Conservation (phyloP, 2,888 invertebrate genomes). For the Muscina levida region DNA sequence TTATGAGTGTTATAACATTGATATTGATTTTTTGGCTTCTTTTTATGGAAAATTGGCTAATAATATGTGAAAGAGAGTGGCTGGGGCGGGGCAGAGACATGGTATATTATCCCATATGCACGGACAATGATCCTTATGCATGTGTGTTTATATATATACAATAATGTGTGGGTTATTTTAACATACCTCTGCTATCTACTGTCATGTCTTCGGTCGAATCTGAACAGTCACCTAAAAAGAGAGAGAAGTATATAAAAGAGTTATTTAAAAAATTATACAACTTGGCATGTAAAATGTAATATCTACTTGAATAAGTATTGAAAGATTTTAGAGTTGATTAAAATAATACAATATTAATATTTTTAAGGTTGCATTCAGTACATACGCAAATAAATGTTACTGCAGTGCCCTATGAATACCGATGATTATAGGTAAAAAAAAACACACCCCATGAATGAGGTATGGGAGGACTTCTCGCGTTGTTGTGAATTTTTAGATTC, state of each 20-base stretch:
- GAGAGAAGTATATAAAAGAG: slow-evolving; percentile 40
- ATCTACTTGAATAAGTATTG: too few species aligned
- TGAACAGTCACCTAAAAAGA: slow-evolving; percentile 78
- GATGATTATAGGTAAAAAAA: too few species aligned
- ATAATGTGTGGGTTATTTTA: not conserved
- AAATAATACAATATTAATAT: too few species aligned
- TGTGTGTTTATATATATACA: not conserved
- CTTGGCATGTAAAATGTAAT: not conserved
- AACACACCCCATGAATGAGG: too few species aligned
- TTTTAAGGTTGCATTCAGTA: too few species aligned
- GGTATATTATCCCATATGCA: not conserved
- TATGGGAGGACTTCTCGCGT: too few species aligned
- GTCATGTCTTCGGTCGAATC: slow-evolving; percentile 80
- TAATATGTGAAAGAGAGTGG: not conserved
- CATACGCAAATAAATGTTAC: too few species aligned
- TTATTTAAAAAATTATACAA: slow-evolving; percentile 17
- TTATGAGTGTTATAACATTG: slow-evolving; percentile 33
- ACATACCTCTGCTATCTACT: slow-evolving; percentile 79
- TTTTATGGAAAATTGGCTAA: slow-evolving; percentile 36
- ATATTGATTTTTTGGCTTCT: slow-evolving; percentile 13
- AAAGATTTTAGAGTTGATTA: too few species aligned
- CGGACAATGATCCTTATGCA: not conserved
- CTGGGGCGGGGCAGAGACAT: not conserved
- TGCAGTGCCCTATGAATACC: too few species aligned
- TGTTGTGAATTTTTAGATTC: too few species aligned